Evolutionary conservation across 2,888 invertebrate genomes (phyloP).

Genomic region (Brachylomia viminalis): DNA sequence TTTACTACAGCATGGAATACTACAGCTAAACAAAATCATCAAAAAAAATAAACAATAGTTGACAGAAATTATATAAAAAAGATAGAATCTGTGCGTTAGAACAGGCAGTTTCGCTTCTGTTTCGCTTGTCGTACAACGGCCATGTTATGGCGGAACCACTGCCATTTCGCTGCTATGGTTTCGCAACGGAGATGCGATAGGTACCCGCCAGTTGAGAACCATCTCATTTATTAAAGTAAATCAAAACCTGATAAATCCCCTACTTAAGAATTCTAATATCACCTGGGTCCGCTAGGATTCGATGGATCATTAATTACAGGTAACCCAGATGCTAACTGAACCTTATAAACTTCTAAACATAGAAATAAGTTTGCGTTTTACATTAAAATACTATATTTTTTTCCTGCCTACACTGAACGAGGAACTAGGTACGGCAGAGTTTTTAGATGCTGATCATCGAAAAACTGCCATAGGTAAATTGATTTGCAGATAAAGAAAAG

Average conservation of each 20-base stretch:
- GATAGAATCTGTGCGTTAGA: too few species aligned
- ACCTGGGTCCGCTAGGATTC: slow-evolving; percentile 12
- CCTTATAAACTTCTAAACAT: neutral
- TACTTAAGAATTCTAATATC: neutral
- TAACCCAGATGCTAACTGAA: neutral
- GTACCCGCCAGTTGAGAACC: neutral
- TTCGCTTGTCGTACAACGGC: too few species aligned
- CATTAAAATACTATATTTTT: neutral
- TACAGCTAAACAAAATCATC: too few species aligned
- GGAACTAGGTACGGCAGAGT: neutral
- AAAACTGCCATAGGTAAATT: neutral
- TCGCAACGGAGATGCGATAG: too few species aligned
- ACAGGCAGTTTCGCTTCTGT: too few species aligned
- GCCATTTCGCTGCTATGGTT: too few species aligned
- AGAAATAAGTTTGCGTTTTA: neutral
- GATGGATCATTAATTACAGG: slow-evolving; percentile 5
- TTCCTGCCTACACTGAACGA: neutral
- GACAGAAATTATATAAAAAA: too few species aligned
- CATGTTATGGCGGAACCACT: too few species aligned
- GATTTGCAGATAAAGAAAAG: neutral
- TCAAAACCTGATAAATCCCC: neutral
- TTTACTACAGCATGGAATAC: too few species aligned
- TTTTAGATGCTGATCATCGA: neutral
- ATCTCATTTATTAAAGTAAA: neutral
- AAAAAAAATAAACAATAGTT: too few species aligned